phyloP scores from a whole-genome alignment of 2,797 vertebrate genomes.

The Poeciliopsis infans region DNA sequence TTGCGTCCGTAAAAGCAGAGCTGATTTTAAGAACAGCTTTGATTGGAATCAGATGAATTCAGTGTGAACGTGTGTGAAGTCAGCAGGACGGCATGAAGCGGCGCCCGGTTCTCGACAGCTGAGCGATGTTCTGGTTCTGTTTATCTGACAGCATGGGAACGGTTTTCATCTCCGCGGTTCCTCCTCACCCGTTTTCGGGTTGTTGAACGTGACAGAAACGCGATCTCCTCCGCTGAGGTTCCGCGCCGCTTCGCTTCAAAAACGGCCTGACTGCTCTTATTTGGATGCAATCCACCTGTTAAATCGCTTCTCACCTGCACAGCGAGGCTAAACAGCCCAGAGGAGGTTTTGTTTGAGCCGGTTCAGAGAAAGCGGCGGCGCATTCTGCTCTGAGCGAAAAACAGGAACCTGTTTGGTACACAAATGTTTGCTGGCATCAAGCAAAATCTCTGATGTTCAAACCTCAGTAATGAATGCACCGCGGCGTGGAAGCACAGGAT shows the following conservation, averaged over 20 bases:
- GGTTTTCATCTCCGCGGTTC: neutral
- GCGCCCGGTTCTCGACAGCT: neutral
- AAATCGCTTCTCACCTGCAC: constrained; percentile 25
- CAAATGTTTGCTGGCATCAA: constrained; percentile 5
- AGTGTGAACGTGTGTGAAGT: neutral
- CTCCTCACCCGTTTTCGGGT: constrained; percentile 6
- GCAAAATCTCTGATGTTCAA: constrained; percentile 14
- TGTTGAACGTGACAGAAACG: constrained; percentile 18
- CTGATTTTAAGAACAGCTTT: neutral
- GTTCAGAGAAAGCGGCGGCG: constrained; percentile 7
- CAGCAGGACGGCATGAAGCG: neutral
- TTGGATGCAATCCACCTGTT: constrained; percentile 21
- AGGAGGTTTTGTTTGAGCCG: constrained; percentile 11
- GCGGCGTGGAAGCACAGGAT: neutral
- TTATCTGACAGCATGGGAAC: neutral
- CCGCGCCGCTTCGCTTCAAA: constrained; percentile 56
- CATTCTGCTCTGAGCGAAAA: constrained; percentile 23
- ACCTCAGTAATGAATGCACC: neutral
- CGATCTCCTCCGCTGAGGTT: neutral
- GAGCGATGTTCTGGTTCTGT: neutral
- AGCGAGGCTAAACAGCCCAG: constrained; percentile 31
- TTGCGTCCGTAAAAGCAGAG: neutral
- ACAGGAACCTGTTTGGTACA: constrained; percentile 3
- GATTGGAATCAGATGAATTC: neutral
- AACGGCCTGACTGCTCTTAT: constrained; percentile 41